These are phyloP conservation scores for Leucosticte australis DNA, from an alignment of 2,113 vertebrate genomes.

Conservation along the genomic window DNA sequence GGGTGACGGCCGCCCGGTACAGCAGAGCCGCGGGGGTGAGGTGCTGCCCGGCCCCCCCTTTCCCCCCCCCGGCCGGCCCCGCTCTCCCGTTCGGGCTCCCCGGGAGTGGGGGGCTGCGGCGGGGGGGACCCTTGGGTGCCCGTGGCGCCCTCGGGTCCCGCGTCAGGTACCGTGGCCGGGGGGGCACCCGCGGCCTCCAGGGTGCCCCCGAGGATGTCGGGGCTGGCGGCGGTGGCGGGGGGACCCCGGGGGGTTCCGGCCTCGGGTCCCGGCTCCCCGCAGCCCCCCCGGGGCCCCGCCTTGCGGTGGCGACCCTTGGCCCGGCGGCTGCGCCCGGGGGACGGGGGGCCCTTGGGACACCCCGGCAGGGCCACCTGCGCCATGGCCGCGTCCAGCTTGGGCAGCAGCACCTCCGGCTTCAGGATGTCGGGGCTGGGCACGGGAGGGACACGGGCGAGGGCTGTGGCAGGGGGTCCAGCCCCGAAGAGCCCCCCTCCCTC, in stretches of 20 bases:
- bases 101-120: slow-evolving; percentile 45
- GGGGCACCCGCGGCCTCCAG: slow-evolving; percentile 76
- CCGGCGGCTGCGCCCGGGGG: slow-evolving; percentile 86
- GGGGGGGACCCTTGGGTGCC: slow-evolving; percentile 29
- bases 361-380: slow-evolving; percentile 89
- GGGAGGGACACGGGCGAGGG: background rate
- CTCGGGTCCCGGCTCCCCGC: slow-evolving; percentile 75
- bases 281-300: slow-evolving; percentile 83
- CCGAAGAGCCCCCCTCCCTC: background rate
- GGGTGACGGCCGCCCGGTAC: slow-evolving; percentile 90
- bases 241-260: slow-evolving; percentile 55
- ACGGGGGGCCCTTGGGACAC: slow-evolving; percentile 88
- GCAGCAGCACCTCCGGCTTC: slow-evolving; percentile 91
- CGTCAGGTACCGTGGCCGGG: slow-evolving; percentile 40
- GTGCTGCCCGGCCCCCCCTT: slow-evolving; percentile 78
- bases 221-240: slow-evolving; percentile 77
- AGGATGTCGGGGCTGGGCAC: slow-evolving; percentile 87
- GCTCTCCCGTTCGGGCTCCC: slow-evolving; percentile 40
- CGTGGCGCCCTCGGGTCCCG: background rate
- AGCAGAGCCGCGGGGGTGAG: slow-evolving; percentile 89
- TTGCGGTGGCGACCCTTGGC: slow-evolving; percentile 89
- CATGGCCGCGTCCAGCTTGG: slow-evolving; percentile 89
- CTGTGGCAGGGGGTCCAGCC: background rate
- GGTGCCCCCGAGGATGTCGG: slow-evolving; percentile 89
- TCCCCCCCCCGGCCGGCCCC: slow-evolving; percentile 67